Evolutionary conservation across 2,113 vertebrate species (phyloP).

Genomic region (Ginglymostoma cirratum): DNA sequence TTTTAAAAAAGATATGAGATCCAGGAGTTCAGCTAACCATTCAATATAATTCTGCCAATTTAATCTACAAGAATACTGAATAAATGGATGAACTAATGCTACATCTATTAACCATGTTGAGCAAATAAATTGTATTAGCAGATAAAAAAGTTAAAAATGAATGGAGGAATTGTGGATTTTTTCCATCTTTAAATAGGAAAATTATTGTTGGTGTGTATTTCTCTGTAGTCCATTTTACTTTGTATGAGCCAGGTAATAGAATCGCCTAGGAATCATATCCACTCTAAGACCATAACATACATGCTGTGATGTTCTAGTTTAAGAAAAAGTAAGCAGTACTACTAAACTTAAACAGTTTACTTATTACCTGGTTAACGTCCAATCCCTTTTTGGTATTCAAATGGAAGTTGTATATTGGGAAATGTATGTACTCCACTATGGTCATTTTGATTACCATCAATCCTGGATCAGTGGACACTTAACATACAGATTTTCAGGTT

Average conservation of each 20-base stretch:
- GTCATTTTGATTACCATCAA: neutral
- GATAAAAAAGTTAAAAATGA: neutral
- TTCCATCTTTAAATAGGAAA: neutral
- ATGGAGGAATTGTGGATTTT: neutral
- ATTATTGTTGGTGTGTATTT: neutral
- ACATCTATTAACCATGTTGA: neutral
- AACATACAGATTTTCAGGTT: conserved; percentile 16
- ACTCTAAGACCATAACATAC: neutral
- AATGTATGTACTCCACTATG: neutral
- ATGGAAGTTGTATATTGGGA: neutral
- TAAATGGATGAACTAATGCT: neutral
- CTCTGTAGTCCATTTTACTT: neutral
- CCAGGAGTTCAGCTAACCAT: neutral
- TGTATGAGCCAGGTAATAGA: neutral
- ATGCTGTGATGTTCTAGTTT: conserved; percentile 23
- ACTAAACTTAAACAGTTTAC: neutral
- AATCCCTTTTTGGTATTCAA: conserved; percentile 25
- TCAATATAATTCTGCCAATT: neutral
- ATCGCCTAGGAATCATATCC: neutral
- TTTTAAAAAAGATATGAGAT: neutral
- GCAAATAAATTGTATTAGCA: neutral
- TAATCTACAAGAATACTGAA: neutral
- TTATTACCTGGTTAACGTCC: conserved; percentile 7
- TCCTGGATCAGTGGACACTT: neutral
- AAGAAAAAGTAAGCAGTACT: neutral